phyloP scores from a whole-genome alignment of 2,888 invertebrate species.

The Elegia similella region DNA sequence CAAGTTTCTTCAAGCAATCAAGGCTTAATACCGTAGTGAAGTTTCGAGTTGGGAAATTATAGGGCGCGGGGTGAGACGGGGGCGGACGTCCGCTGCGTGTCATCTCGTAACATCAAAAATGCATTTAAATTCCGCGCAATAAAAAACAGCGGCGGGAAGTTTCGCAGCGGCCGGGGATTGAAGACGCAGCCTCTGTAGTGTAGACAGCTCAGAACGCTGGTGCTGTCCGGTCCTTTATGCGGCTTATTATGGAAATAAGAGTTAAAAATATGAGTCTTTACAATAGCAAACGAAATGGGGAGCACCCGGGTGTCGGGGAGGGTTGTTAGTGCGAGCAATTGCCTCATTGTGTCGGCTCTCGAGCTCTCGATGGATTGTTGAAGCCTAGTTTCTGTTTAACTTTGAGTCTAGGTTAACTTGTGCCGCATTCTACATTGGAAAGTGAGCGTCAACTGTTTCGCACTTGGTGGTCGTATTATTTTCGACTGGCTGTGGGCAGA shows the following conservation, averaged over 20 bases:
- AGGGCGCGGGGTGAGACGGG: constrained; percentile 61
- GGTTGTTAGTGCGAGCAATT: constrained; percentile 54
- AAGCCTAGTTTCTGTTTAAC: constrained; percentile 40
- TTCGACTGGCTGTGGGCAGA: constrained; percentile 7
- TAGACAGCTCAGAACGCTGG: constrained; percentile 23
- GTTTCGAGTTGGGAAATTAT: constrained; percentile 81
- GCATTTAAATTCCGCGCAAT: constrained; percentile 82
- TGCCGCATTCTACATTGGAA: constrained; percentile 3
- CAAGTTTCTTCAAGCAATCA: constrained; percentile 82
- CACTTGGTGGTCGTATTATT: neutral
- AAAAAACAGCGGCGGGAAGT: constrained; percentile 79
- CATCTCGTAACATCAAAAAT: constrained; percentile 83
- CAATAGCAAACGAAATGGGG: constrained; percentile 30
- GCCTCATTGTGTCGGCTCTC: constrained; percentile 50
- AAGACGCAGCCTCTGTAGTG: constrained; percentile 51
- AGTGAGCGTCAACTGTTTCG: constrained; percentile 11
- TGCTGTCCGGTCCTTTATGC: constrained; percentile 35
- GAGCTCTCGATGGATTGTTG: constrained; percentile 37
- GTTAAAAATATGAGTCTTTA: constrained; percentile 23
- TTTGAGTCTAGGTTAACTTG: constrained; percentile 28
- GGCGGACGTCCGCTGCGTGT: constrained; percentile 79
- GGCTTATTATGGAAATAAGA: constrained; percentile 37
- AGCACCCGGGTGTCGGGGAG: constrained; percentile 32
- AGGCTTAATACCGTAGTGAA: constrained; percentile 81
- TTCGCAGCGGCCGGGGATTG: constrained; percentile 73